Evolutionary conservation across 2,888 invertebrate genomes (phyloP).

Genomic region (Malacosoma neustria): DNA sequence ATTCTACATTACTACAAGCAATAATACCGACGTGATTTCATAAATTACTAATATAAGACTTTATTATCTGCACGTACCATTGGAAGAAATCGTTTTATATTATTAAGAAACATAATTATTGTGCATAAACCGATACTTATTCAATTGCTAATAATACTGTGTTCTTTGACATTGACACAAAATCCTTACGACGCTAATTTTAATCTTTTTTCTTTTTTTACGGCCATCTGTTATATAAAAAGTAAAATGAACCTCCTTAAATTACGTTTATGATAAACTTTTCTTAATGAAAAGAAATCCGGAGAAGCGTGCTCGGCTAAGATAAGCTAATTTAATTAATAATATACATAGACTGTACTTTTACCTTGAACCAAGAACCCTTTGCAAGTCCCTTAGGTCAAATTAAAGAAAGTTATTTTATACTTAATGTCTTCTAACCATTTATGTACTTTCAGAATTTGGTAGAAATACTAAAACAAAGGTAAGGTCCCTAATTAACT

Average conservation of each 20-base stretch:
- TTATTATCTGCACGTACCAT: too few species aligned
- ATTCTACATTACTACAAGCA: too few species aligned
- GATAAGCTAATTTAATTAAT: constrained; percentile 20
- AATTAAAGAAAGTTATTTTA: constrained; percentile 11
- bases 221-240: constrained; percentile 1
- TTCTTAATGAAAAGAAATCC: constrained; percentile 13
- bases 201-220: too few species aligned
- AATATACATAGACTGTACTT: constrained; percentile 9
- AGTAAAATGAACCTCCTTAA: constrained; percentile 11
- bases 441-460: constrained; percentile 7
- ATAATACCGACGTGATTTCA: too few species aligned
- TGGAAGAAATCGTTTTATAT: too few species aligned
- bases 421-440: constrained; percentile 8
- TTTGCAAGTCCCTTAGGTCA: constrained; percentile 12
- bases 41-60: too few species aligned
- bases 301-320: constrained; percentile 12
- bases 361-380: constrained; percentile 12
- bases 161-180: too few species aligned
- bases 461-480: constrained; percentile 1
- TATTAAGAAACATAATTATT: too few species aligned
- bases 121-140: too few species aligned
- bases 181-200: too few species aligned
- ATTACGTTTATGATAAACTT: constrained; percentile 13
- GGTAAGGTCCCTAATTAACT: constrained; percentile 3
- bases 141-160: too few species aligned